These are phyloP conservation scores for Drosophila ambigua DNA, from an alignment of 1,140 invertebrate genomes.

Conservation along the genomic window DNA sequence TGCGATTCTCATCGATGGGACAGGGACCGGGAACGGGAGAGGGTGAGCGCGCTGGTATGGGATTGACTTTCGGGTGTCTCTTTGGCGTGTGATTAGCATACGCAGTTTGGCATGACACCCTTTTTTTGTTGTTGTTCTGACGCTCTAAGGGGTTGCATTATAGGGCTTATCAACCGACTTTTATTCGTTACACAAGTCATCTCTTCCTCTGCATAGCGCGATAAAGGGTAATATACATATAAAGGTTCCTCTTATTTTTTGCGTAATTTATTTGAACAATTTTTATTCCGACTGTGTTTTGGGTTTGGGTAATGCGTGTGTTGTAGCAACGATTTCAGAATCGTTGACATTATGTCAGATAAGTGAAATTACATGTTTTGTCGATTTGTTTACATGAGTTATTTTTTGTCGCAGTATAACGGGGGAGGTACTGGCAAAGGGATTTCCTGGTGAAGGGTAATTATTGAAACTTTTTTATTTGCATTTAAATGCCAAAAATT, in stretches of 20 bases:
- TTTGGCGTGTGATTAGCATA: constrained; percentile 75
- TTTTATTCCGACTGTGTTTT: constrained; percentile 28
- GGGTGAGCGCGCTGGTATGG: constrained; percentile 5
- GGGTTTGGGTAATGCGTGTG: constrained; percentile 41
- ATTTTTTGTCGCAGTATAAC: not conserved
- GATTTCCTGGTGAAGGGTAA: constrained; percentile 4
- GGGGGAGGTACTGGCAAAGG: not conserved
- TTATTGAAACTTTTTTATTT: not conserved
- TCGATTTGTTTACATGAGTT: constrained; percentile 57
- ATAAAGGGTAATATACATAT: constrained; percentile 56
- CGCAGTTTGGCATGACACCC: constrained; percentile 69
- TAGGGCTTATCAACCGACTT: constrained; percentile 75
- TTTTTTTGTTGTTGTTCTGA: constrained; percentile 25
- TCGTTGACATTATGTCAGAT: constrained; percentile 77
- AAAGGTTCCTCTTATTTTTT: constrained; percentile 30
- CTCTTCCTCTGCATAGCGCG: constrained; percentile 49
- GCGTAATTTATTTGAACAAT: constrained; percentile 74
- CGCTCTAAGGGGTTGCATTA: constrained; percentile 63
- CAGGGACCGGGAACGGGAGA: not conserved
- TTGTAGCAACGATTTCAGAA: constrained; percentile 55
- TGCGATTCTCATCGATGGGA: constrained; percentile 35
- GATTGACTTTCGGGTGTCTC: constrained; percentile 26
- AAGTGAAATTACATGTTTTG: constrained; percentile 80
- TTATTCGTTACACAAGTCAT: constrained; percentile 79
- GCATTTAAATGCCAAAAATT: too few relatives aligned